Conservation (phyloP, 2,113 vertebrate species). For the Propithecus coquereli region DNA sequence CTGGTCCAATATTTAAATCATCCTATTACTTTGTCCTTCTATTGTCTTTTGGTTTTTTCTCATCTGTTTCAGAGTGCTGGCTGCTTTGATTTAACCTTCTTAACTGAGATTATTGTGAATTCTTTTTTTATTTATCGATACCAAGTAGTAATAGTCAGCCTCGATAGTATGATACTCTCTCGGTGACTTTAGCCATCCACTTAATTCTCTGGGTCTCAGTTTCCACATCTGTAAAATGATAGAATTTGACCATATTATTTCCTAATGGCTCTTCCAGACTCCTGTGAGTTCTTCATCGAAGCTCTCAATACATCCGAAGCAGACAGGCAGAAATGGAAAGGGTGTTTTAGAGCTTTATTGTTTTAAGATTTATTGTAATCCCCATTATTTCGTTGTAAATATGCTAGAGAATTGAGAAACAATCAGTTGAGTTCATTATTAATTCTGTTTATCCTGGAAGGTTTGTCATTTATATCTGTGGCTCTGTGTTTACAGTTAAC, state of each 20-base stretch:
- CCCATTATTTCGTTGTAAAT: slow-evolving; percentile 36
- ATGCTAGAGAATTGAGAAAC: slow-evolving; percentile 13
- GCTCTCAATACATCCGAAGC: neutral
- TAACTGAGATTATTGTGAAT: neutral
- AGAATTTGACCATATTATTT: neutral
- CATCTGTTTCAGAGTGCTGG: neutral
- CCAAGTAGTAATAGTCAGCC: neutral
- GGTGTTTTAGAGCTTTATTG: neutral
- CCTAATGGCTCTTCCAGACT: neutral
- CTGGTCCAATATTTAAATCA: neutral
- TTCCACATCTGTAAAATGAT: neutral
- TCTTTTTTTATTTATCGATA: neutral
- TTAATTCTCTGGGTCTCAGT: neutral
- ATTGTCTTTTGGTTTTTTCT: neutral
- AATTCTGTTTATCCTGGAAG: slow-evolving; percentile 14
- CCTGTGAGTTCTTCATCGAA: neutral
- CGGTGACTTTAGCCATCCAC: neutral
- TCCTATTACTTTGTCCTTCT: neutral
- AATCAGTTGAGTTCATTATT: slow-evolving; percentile 23
- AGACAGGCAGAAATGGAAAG: neutral
- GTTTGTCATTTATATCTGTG: slow-evolving; percentile 39
- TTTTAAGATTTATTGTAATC: neutral
- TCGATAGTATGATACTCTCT: neutral
- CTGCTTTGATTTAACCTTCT: neutral
- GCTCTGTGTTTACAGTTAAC: slow-evolving; percentile 32